A percentile compares a stretch with the other conserved stretches of the same genome.
Conservation (phyloP, 2,888 invertebrate species). For the Cactoblastis cactorum region DNA sequence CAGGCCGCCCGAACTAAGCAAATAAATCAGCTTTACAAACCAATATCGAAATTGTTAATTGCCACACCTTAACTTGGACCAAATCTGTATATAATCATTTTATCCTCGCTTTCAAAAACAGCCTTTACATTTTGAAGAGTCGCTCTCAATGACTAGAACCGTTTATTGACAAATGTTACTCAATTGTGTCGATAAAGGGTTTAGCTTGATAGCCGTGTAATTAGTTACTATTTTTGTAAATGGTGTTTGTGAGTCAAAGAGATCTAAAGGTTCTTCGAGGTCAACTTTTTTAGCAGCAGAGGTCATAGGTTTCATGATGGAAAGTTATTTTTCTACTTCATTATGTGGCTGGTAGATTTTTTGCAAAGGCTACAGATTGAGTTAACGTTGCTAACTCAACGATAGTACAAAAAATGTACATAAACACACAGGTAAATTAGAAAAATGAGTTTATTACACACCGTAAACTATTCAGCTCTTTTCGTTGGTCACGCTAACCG, state of each 20-base stretch:
- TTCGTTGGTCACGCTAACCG: constrained; percentile 15
- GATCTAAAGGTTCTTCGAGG: not conserved
- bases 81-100: constrained; percentile 48
- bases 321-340: too few relatives aligned
- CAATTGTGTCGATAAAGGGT: not conserved
- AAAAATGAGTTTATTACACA: too few relatives aligned
- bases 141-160: not conserved
- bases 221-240: not conserved
- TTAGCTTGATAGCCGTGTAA: not conserved
- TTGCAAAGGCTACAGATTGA: too few relatives aligned
- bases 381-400: too few relatives aligned
- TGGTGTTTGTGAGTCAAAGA: not conserved
- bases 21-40: constrained; percentile 21
- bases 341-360: too few relatives aligned
- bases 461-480: too few relatives aligned
- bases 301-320: too few relatives aligned
- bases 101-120: constrained; percentile 51
- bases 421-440: too few relatives aligned
- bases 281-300: not conserved
- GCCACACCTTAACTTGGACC: constrained; percentile 40
- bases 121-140: constrained; percentile 31
- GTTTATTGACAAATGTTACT: not conserved
- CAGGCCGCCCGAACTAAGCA: not conserved
- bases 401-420: too few relatives aligned
- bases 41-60: constrained; percentile 29